Conservation (phyloP, 1,140 invertebrate genomes). For the Drosophila elegans region DNA sequence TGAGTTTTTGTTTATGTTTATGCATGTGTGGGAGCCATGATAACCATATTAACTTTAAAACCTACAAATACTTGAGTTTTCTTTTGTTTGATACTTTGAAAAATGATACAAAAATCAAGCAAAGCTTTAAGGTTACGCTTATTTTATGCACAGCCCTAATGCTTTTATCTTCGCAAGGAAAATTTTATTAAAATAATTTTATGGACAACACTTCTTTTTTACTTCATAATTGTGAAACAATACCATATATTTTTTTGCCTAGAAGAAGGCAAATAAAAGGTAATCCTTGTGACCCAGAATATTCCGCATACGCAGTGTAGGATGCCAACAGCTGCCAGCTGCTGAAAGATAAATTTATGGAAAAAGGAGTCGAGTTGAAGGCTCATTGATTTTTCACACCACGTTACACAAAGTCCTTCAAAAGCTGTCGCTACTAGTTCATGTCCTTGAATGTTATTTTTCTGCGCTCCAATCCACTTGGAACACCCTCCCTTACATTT, state of each 20-base stretch:
- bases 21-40: conserved; percentile 38
- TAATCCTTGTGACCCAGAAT: conserved; percentile 13
- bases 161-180: too few species aligned
- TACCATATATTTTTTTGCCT: neutral
- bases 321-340: neutral
- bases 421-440: conserved; percentile 31
- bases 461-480: conserved; percentile 7
- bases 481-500: neutral
- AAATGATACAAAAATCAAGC: conserved; percentile 9
- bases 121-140: neutral
- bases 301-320: conserved; percentile 21
- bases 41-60: conserved; percentile 1
- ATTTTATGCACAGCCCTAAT: neutral
- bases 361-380: conserved; percentile 18
- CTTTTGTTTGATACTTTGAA: conserved; percentile 16
- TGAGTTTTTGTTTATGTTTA: conserved; percentile 1
- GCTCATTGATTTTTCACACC: conserved; percentile 77
- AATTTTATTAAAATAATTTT: neutral
- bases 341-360: neutral
- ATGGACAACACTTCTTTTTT: neutral
- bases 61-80: conserved; percentile 5
- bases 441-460: conserved; percentile 75
- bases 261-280: neutral
- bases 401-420: conserved; percentile 36
- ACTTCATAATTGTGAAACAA: too few species aligned